Base-by-base conservation (phyloP, 2,113 vertebrate genomes). In the Neofelis nebulosa region DNA sequence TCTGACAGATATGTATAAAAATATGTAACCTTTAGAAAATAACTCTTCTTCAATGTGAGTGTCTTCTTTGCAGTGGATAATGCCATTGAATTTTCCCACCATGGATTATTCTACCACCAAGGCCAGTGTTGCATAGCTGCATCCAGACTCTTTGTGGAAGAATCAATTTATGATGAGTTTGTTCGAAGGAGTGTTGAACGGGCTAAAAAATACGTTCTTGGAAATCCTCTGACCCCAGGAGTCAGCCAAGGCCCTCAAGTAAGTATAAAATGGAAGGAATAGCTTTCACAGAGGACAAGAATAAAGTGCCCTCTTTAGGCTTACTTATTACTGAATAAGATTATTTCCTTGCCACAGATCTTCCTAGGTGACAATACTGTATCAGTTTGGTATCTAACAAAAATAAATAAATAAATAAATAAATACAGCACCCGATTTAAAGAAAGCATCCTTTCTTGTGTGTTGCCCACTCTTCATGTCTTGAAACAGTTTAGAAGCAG, bases 141-240 rank as follows among this genome's bases (percentile, higher is more conserved):
- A 81, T 99, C 99, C 91, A 99, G 99, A 71, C 99, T 99, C 97
- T 99, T 99, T 98, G 99, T 99, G 82, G 99, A 99, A 97, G 99
- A 99, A 86, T 96, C 99, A 0, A 98, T 99, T 97, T 99, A 99
- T 0, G 98, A 99, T 1, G 99, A 99, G 90, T 99, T 99, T 98
- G 99, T 99, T 88, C 98, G 95, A 8, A 98, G 98, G 41, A 99
- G 99, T 76, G 98, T 99, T 86, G 99, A 99, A 50, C 97, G 98
- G 81, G 99, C 99, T 93, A 99, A 98, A 95, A 99, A 99, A 84
- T 99, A 99, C 29, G 98, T 98, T 31, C 98, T 99, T 92, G 99
- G 99, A 88, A 98, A 99, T 98, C 99, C 99, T 88, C 74, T 99
- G 80, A 85, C 95, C 29, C 98, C 98, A 48, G 98, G 94, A 68